These are phyloP conservation scores for Cacoxenus indagator DNA, from an alignment of 2,888 invertebrate genomes.

Conservation along the genomic window DNA sequence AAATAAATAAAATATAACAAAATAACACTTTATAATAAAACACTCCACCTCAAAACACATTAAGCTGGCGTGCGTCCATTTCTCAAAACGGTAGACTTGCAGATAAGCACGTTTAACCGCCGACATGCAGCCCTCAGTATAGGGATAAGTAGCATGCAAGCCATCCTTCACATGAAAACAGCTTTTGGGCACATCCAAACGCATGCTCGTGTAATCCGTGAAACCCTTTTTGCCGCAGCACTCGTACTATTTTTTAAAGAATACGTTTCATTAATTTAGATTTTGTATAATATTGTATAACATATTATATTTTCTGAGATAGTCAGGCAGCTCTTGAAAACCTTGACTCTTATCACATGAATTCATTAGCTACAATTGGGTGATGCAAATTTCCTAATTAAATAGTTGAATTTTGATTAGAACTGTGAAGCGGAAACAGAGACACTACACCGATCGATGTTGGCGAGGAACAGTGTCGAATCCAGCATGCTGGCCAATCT, in stretches of 20 bases:
- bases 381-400: too few relatives aligned
- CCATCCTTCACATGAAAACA: slow-evolving; percentile 50
- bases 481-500: too few relatives aligned
- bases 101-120: slow-evolving; percentile 49
- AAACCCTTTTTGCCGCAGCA: slow-evolving; percentile 58
- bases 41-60: slow-evolving; percentile 54
- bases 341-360: too few relatives aligned
- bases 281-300: too few relatives aligned
- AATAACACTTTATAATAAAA: not conserved
- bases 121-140: slow-evolving; percentile 52
- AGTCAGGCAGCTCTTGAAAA: too few relatives aligned
- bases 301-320: too few relatives aligned
- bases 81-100: slow-evolving; percentile 52
- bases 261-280: not conserved
- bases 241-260: slow-evolving; percentile 45
- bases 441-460: too few relatives aligned
- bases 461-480: too few relatives aligned
- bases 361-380: too few relatives aligned
- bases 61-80: slow-evolving; percentile 51
- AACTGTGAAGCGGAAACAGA: too few relatives aligned
- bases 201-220: slow-evolving; percentile 48
- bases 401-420: too few relatives aligned
- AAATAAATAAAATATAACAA: not conserved
- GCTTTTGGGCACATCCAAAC: slow-evolving; percentile 47
- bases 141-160: slow-evolving; percentile 45